Evolutionary conservation across 23 tunicate genomes (phyloP).

Genomic region (Trididemnum clinides): DNA sequence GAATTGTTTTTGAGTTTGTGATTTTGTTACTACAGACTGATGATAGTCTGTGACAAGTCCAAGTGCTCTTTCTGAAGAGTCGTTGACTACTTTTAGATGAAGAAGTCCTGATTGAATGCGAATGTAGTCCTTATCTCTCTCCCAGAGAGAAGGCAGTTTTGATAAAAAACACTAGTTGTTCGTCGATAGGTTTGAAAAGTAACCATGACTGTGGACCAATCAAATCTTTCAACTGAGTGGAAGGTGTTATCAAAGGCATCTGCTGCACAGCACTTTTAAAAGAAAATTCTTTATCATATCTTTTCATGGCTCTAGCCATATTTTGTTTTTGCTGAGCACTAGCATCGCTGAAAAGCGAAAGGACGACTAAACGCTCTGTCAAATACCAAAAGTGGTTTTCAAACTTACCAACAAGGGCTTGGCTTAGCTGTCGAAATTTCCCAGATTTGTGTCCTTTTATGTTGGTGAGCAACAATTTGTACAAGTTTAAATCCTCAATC

Average conservation of each 20-base stretch:
- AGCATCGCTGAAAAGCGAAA: too few species aligned
- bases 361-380: conserved; percentile 25
- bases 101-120: too few species aligned
- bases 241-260: background rate
- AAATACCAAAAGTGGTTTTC: conserved; percentile 25
- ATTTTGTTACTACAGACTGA: too few species aligned
- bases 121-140: too few species aligned
- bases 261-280: conserved; percentile 1
- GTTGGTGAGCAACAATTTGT: conserved; percentile 1
- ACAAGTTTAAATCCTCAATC: background rate
- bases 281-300: background rate
- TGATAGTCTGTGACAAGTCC: too few species aligned
- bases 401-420: background rate
- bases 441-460: background rate
- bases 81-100: too few species aligned
- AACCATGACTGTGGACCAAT: background rate
- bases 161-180: too few species aligned
- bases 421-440: background rate
- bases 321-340: conserved; percentile 1
- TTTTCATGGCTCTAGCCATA: background rate
- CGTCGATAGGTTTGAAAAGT: too few species aligned
- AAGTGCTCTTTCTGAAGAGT: too few species aligned
- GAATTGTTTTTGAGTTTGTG: too few species aligned
- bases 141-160: too few species aligned
- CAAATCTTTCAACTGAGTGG: conserved; percentile 3